A percentile compares a stretch with the other conserved stretches of the same genome.
phyloP scores from a whole-genome alignment of 2,888 invertebrate species.

The Stenolophus ochropezus region DNA sequence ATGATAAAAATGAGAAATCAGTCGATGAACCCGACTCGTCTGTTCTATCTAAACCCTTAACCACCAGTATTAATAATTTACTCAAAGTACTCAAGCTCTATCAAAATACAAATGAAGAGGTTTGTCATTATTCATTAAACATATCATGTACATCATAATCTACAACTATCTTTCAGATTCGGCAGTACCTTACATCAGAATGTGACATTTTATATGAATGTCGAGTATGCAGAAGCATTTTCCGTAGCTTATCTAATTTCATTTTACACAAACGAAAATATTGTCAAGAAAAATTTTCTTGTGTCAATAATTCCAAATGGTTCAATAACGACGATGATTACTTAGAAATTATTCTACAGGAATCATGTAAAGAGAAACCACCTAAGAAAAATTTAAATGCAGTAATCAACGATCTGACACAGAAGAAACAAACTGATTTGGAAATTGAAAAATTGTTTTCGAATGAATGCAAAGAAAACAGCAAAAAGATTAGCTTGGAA shows the following conservation, averaged over 20 bases:
- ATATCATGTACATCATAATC: constrained; percentile 36
- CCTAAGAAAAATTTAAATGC: constrained; percentile 60
- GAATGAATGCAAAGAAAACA: constrained; percentile 65
- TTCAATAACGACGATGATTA: constrained; percentile 47
- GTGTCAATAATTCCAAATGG: constrained; percentile 44
- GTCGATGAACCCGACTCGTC: constrained; percentile 71
- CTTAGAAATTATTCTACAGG: constrained; percentile 42
- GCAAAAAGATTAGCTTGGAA: constrained; percentile 26
- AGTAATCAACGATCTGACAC: constrained; percentile 60
- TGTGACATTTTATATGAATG: constrained; percentile 94
- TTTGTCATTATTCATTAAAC: too few relatives aligned
- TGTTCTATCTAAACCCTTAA: constrained; percentile 78
- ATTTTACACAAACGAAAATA: constrained; percentile 92
- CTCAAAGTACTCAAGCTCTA: constrained; percentile 82
- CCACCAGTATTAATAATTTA: constrained; percentile 81
- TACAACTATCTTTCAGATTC: constrained; percentile 75
- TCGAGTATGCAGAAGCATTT: constrained; percentile 89
- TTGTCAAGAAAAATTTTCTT: constrained; percentile 78
- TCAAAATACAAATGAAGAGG: constrained; percentile 86
- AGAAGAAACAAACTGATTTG: constrained; percentile 54
- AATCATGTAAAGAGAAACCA: constrained; percentile 37
- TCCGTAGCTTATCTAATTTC: constrained; percentile 90
- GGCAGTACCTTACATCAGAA: constrained; percentile 84
- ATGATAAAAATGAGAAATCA: constrained; percentile 49
- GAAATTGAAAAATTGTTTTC: constrained; percentile 47